These are phyloP conservation scores for Hippocampus comes DNA, from an alignment of 2,113 vertebrate genomes.

Conservation along the genomic window DNA sequence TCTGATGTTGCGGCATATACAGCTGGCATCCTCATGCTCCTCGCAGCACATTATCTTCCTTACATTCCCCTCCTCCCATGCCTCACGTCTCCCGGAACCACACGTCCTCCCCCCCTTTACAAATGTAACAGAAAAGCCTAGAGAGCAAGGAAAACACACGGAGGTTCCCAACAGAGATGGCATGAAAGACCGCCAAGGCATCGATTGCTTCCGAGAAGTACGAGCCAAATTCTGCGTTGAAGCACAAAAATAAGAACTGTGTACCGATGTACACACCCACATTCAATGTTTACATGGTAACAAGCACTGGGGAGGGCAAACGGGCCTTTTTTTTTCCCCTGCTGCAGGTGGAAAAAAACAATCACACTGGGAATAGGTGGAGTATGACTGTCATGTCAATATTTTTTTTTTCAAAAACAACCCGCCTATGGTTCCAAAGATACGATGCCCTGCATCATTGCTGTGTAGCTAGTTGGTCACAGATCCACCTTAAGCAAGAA, in stretches of 20 bases:
- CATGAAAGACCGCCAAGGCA: conserved; percentile 3
- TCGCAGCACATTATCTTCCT: conserved; percentile 22
- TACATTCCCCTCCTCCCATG: conserved; percentile 11
- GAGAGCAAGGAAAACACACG: conserved; percentile 1
- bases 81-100: conserved; percentile 7
- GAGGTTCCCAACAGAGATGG: not conserved
- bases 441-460: conserved; percentile 12
- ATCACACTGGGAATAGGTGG: conserved; percentile 28
- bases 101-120: not conserved
- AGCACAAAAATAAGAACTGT: conserved; percentile 1
- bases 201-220: conserved; percentile 44
- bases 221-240: conserved; percentile 14
- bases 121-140: conserved; percentile 14
- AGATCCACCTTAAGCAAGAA: too few species aligned
- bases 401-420: conserved; percentile 42
- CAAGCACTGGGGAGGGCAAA: conserved; percentile 36
- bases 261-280: conserved; percentile 13
- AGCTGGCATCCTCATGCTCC: conserved; percentile 27
- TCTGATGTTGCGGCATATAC: conserved; percentile 8
- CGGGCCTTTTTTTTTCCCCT: conserved; percentile 41
- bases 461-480: too few species aligned
- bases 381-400: conserved; percentile 41
- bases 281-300: conserved; percentile 59
- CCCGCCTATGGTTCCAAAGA: conserved; percentile 23
- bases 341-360: conserved; percentile 60